Evolutionary conservation across 2,113 vertebrate species (phyloP).

Genomic region (Coreoperca whiteheadi): DNA sequence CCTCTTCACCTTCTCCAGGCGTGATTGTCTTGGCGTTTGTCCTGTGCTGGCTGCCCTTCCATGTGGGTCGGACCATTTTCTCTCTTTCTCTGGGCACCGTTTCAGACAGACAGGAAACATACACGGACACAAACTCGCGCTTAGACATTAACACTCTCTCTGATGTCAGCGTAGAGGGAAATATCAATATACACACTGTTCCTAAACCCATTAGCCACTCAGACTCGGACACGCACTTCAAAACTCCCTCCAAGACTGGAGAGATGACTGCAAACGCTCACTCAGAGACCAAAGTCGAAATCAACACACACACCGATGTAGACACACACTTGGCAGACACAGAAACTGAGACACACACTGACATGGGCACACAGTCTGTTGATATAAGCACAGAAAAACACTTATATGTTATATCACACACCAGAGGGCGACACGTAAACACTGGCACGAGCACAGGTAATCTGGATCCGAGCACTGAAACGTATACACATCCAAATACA

Average conservation of each 20-base stretch:
- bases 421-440: background rate
- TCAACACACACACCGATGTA: background rate
- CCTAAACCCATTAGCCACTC: background rate
- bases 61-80: conserved; percentile 85
- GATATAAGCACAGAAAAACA: background rate
- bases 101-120: conserved; percentile 32
- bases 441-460: background rate
- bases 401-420: background rate
- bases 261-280: background rate
- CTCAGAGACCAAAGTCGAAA: background rate
- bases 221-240: background rate
- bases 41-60: conserved; percentile 87
- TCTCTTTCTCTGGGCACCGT: conserved; percentile 69
- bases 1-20: conserved; percentile 60
- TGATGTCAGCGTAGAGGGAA: background rate
- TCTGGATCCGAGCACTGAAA: background rate
- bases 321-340: too few relatives aligned
- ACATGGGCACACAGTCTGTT: background rate
- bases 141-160: background rate
- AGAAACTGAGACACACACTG: background rate
- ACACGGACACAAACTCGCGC: conserved; percentile 10
- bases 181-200: background rate
- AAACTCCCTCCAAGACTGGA: background rate
- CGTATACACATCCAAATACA: background rate
- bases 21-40: conserved; percentile 87